Base-by-base conservation (phyloP, 2,888 invertebrate genomes). In the Leptopilina myrica region DNA sequence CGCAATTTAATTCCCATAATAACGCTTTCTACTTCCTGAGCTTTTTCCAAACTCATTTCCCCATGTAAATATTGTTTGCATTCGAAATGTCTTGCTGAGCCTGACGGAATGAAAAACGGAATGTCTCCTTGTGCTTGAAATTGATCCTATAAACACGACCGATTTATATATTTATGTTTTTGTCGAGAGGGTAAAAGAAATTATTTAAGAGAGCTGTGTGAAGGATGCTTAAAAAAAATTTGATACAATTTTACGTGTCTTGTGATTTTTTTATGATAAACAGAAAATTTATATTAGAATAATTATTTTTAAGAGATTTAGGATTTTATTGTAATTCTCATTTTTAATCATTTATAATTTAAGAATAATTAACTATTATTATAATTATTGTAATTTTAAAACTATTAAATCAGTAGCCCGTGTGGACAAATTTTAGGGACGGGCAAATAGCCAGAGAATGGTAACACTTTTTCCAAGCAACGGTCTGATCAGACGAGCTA, bases 1-100 rank as follows among this genome's bases (percentile, higher is more conserved):
- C 64, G 65, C 77, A 80, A 76, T 49, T 49, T 73, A 82, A 80
- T 75, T 79, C 66, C 76, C 33, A 33, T 33, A 33, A 75, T 77
- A 77, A 77, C 78, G 76, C 77, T 82, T 85, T 84, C 84, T 86
- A 86, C 85, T 86, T 87, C 77, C 85, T 84, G 84, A 84, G 86
- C 86, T 88, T 88, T 89, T 88, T 86, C 85, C 84, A 85, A 90
- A 88, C 88, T 89, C 88, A 90, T 90, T 90, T 90, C 87, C 82
- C 86, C 82, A 90, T 90, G 90, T 90, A 91, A 91, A 90, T 91
- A 86, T 85, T 89, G 88, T 90, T 90, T 90, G 87, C 88, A 85
- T 82, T 83, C 79, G 56, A 78, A 80, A 81, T 80, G 76, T 76
- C 53, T 20, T 1, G 46, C 64, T 80, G 78, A 82, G 78, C 77